Evolutionary conservation across 2,888 invertebrate genomes (phyloP), one percentile per base, ranked within the genome.

Genomic region (Hirudinaria manillensis): DNA sequence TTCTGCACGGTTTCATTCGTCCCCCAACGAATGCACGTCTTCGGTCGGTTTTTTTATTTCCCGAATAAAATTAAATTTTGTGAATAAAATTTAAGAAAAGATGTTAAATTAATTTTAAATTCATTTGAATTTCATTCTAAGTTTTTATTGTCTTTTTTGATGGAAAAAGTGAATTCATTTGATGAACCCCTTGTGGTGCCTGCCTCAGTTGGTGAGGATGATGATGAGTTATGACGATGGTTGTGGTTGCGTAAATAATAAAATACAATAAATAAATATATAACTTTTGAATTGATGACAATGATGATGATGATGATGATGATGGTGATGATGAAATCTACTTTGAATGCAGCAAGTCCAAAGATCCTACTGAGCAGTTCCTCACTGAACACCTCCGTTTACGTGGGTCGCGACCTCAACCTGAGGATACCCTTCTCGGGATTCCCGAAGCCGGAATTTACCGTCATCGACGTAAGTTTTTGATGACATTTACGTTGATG

Each of bases 361-460:
- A 68, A 36, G 32, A 32, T 68, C 13, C 29, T 34, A 6, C 32
- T 68, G n/a, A 68, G 32, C 68, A 68, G 68, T 21, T 68, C 68
- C n/a, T 32, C 68, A 19, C 32, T 68, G 29, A 68, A 68, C 32
- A 32, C 32, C 2, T n/a, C 36, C 1, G 34, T 68, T 10, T 34
- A 68, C 19, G 32, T 36, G 16, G 68, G 68, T 1, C 68, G 34
- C 32, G 7, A 24, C 7, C 32, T 68, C 34, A 68, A 34, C 4
- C n/a, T 68, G 2, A 32, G 68, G 6, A 36, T 68, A 34, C 68
- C 68, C 2, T 68, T 34, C n/a, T 68, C 68, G 10, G 68, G 68
- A 29, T 68, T 68, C 32, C 68, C 68, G 13, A 32, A 68, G 27
- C 68, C 68, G 0, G 36, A 32, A 34, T 34, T 68, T 32, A 68